Conservation (phyloP, 1,140 invertebrate genomes). For the Zaprionus ghesquierei region DNA sequence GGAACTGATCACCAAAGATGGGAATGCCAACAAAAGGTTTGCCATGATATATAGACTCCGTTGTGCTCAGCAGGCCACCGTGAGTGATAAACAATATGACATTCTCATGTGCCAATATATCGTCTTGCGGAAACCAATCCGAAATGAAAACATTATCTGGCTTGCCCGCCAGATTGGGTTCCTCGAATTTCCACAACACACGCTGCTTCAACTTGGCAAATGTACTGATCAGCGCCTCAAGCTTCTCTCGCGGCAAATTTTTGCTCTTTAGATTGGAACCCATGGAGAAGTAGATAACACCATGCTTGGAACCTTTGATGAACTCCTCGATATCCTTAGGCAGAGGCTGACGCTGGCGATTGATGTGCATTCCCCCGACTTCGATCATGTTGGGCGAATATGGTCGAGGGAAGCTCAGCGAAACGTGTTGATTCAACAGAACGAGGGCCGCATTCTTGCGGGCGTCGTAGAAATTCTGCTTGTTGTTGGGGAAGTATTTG, state of each 20-base stretch:
- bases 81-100: conserved; percentile 89
- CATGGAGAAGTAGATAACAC: conserved; percentile 86
- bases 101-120: conserved; percentile 88
- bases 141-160: conserved; percentile 86
- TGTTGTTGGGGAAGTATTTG: conserved; percentile 77
- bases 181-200: conserved; percentile 89
- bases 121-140: conserved; percentile 89
- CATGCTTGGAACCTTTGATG: conserved; percentile 84
- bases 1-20: conserved; percentile 86
- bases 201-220: conserved; percentile 85
- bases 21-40: conserved; percentile 89
- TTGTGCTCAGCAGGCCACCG: conserved; percentile 88
- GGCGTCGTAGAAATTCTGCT: conserved; percentile 61
- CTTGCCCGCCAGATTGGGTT: conserved; percentile 84
- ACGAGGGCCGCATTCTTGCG: conserved; percentile 83
- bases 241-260: conserved; percentile 83
- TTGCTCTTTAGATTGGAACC: conserved; percentile 86
- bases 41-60: conserved; percentile 88
- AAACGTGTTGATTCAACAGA: conserved; percentile 85
- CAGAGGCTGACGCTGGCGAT: conserved; percentile 75
- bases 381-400: conserved; percentile 84
- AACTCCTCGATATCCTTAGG: conserved; percentile 83
- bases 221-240: conserved; percentile 84
- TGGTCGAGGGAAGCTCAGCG: conserved; percentile 83
- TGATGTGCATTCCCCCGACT: conserved; percentile 85